Evolutionary conservation across 2,113 vertebrate genomes (phyloP).

Genomic region (Scalopus aquaticus): DNA sequence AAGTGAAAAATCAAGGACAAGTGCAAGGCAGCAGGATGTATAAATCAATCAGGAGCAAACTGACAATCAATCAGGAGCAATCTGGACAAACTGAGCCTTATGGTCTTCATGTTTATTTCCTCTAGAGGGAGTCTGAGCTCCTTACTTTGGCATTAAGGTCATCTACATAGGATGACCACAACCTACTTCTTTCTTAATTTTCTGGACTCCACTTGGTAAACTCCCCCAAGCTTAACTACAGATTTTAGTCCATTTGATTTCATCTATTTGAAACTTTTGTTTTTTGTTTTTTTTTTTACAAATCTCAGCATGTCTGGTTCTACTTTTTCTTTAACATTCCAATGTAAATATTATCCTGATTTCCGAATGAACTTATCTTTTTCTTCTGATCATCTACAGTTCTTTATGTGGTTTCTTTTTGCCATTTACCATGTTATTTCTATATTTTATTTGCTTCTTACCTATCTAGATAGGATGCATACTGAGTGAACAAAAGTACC

Average conservation of each 20-base stretch:
- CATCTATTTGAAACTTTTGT: background rate
- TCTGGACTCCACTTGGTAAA: background rate
- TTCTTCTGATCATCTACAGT: background rate
- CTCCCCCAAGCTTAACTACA: background rate
- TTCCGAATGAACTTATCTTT: constrained; percentile 15
- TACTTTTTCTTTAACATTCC: background rate
- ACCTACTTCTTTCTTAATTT: background rate
- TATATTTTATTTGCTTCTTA: constrained; percentile 38
- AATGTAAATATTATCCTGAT: background rate
- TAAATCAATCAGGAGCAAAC: background rate
- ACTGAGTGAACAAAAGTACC: background rate
- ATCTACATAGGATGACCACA: background rate
- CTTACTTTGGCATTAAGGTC: background rate
- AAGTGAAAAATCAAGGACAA: background rate
- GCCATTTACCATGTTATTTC: background rate
- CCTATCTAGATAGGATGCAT: background rate
- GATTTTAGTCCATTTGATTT: background rate
- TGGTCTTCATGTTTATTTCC: background rate
- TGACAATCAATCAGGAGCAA: background rate
- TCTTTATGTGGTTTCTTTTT: constrained; percentile 39
- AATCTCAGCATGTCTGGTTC: background rate
- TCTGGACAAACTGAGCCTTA: background rate
- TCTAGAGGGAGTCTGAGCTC: background rate
- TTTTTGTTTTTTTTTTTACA: background rate
- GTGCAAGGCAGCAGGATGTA: background rate